phyloP scores from a whole-genome alignment of 2,888 invertebrate species.

The Epistrophe grossulariae region DNA sequence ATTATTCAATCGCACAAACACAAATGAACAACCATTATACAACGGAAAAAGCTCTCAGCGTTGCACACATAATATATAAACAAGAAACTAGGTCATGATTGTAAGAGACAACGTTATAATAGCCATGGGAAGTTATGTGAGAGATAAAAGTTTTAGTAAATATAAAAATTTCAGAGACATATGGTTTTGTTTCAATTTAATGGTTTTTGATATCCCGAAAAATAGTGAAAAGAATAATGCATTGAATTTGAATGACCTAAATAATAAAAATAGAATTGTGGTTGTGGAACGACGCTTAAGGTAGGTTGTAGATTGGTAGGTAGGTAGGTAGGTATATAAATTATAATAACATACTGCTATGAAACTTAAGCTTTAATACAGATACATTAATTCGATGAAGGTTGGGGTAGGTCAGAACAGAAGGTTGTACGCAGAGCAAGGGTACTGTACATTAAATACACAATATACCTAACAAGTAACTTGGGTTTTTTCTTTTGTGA shows the following conservation, averaged over 20 bases:
- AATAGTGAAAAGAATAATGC: constrained; percentile 41
- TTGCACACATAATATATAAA: constrained; percentile 75
- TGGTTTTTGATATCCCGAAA: constrained; percentile 39
- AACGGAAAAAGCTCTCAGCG: constrained; percentile 66
- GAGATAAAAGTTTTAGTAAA: constrained; percentile 79
- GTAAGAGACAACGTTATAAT: constrained; percentile 83
- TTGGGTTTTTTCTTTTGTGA: constrained; percentile 5
- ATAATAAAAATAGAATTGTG: constrained; percentile 27
- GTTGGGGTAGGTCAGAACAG: constrained; percentile 73
- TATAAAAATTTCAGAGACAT: constrained; percentile 42
- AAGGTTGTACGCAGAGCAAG: constrained; percentile 51
- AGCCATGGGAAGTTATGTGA: constrained; percentile 82
- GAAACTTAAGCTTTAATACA: constrained; percentile 59
- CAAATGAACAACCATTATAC: constrained; percentile 56
- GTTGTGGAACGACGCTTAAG: constrained; percentile 12
- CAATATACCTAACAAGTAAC: constrained; percentile 10
- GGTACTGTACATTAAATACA: constrained; percentile 18
- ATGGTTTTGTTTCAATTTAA: constrained; percentile 51
- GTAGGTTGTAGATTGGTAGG: not conserved
- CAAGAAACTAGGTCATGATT: constrained; percentile 84
- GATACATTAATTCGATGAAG: constrained; percentile 67
- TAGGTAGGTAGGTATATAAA: constrained; percentile 11
- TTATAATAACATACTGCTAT: constrained; percentile 16
- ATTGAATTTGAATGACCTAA: constrained; percentile 39
- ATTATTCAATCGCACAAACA: constrained; percentile 74